Percentiles rank a stretch among this genome's conserved stretches.
These are phyloP conservation scores for Eremobia ochroleuca DNA, from an alignment of 2,888 invertebrate species.

Conservation along the genomic window DNA sequence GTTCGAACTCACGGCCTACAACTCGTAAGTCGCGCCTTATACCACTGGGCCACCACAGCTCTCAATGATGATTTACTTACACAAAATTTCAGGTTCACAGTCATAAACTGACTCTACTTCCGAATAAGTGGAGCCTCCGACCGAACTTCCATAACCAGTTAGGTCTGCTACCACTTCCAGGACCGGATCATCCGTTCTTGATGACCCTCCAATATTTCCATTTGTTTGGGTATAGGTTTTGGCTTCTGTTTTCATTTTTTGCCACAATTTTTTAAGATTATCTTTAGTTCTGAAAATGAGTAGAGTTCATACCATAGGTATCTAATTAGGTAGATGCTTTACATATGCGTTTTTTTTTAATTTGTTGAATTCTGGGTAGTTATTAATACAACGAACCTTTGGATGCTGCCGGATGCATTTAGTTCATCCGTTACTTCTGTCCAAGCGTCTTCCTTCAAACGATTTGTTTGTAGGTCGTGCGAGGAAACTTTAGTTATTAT, in stretches of 20 bases:
- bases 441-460: constrained; percentile 42
- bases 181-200: constrained; percentile 21
- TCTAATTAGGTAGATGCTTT: background rate
- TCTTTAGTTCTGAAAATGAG: constrained; percentile 20
- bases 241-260: constrained; percentile 35
- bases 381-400: constrained; percentile 5
- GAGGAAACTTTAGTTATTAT: constrained; percentile 38
- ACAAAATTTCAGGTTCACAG: constrained; percentile 10
- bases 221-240: constrained; percentile 18
- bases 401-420: constrained; percentile 17
- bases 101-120: constrained; percentile 21
- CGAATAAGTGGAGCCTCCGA: constrained; percentile 13
- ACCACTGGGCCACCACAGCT: too few relatives aligned
- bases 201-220: background rate
- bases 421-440: constrained; percentile 27
- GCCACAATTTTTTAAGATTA: constrained; percentile 37
- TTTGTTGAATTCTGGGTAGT: background rate
- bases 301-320: background rate
- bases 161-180: constrained; percentile 27
- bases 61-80: constrained; percentile 23
- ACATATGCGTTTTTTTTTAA: background rate
- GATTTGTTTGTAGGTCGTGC: constrained; percentile 33
- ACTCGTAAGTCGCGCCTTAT: too few relatives aligned
- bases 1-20: too few relatives aligned
- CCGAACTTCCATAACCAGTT: constrained; percentile 7